Evolutionary conservation across 2,797 vertebrate genomes (phyloP).

Genomic region (Sebastes matsubarae): DNA sequence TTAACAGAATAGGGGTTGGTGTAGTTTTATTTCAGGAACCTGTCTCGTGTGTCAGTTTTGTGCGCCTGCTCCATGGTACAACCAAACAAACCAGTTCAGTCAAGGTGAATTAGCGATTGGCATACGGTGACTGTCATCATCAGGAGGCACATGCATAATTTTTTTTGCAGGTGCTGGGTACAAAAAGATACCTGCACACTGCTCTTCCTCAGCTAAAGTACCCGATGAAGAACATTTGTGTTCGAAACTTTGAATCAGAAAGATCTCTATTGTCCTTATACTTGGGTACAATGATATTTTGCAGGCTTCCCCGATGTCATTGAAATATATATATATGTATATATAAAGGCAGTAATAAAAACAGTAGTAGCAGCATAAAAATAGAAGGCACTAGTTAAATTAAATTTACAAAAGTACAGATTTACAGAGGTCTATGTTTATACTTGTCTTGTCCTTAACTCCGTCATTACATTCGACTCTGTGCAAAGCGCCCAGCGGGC

Average conservation of each 20-base stretch:
- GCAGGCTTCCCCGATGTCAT: not conserved
- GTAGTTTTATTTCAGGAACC: not conserved
- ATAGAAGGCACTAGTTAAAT: not conserved
- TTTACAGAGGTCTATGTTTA: not conserved
- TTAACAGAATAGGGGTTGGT: not conserved
- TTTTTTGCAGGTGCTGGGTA: not conserved
- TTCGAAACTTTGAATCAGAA: not conserved
- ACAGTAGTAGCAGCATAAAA: not conserved
- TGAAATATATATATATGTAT: not conserved
- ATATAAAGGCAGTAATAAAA: not conserved
- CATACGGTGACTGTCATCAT: not conserved
- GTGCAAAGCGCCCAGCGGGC: conserved; percentile 96
- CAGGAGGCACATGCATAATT: not conserved
- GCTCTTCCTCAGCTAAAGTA: not conserved
- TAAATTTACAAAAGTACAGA: not conserved
- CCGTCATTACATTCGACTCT: conserved; percentile 88
- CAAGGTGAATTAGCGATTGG: not conserved
- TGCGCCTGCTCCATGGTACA: accelerated
- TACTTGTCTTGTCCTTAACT: conserved; percentile 67
- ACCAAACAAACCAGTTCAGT: not conserved
- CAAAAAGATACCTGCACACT: not conserved
- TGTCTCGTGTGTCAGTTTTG: no score
- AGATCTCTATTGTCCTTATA: not conserved
- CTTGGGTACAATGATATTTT: not conserved
- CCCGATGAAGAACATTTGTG: not conserved